Conservation (phyloP, 2,113 vertebrate genomes). For the Dromiciops gliroides region DNA sequence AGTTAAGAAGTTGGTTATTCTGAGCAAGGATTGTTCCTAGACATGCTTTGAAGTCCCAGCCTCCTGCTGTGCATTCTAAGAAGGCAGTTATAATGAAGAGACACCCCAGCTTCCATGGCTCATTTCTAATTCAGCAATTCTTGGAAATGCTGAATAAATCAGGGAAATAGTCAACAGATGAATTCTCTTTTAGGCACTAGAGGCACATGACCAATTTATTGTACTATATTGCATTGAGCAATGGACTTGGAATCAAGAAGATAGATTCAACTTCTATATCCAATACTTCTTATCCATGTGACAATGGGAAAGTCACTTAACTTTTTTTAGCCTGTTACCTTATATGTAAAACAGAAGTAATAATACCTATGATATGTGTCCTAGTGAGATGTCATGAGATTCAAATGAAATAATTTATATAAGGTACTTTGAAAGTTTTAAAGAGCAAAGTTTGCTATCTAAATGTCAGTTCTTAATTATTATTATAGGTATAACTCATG, state of each 20-base stretch:
- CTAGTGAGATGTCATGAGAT: neutral
- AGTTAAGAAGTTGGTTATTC: neutral
- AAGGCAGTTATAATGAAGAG: neutral
- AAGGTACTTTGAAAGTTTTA: neutral
- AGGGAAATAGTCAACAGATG: neutral
- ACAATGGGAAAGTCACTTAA: neutral
- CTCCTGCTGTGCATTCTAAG: neutral
- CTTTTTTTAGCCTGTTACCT: neutral
- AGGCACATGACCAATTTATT: neutral
- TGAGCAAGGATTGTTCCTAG: neutral
- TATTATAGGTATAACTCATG: neutral
- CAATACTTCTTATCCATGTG: neutral
- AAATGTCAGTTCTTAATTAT: neutral
- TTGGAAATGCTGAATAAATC: neutral
- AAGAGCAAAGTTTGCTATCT: neutral
- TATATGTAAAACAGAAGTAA: neutral
- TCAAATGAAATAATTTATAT: neutral
- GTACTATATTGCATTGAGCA: neutral
- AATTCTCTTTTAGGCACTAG: neutral
- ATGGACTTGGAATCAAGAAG: neutral
- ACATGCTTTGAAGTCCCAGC: neutral
- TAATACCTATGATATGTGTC: neutral
- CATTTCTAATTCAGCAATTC: neutral
- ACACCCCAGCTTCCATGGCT: neutral
- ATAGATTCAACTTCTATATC: neutral